A percentile compares a stretch with the other conserved stretches of the same genome.
Conservation (phyloP, 2,113 vertebrate species). For the Gymnarchus niloticus region DNA sequence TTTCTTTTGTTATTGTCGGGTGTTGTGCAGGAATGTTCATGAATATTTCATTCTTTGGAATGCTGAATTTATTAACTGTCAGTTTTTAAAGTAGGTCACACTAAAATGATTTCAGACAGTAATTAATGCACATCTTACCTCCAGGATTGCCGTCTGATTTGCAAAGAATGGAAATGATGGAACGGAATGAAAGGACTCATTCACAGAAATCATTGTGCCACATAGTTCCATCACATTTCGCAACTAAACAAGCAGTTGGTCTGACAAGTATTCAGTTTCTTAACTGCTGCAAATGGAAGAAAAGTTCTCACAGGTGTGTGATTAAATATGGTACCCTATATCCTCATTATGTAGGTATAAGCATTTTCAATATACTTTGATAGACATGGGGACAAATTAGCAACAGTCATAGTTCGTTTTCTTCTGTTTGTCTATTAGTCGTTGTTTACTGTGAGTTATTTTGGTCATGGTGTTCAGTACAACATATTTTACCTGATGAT, state of each 20-base stretch:
- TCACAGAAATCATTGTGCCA: background rate
- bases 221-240: background rate
- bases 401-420: background rate
- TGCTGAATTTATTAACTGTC: slow-evolving; percentile 16
- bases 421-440: background rate
- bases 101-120: slow-evolving; percentile 24
- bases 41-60: slow-evolving; percentile 24
- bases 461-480: background rate
- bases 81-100: slow-evolving; percentile 32
- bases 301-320: background rate
- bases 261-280: background rate
- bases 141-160: slow-evolving; percentile 17
- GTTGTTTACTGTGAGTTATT: background rate
- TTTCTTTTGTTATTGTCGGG: background rate
- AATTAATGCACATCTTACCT: slow-evolving; percentile 26
- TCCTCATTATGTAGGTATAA: background rate
- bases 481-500: background rate
- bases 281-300: background rate
- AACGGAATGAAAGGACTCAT: slow-evolving; percentile 15
- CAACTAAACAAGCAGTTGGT: slow-evolving; percentile 12
- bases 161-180: slow-evolving; percentile 3
- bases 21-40: slow-evolving; percentile 19
- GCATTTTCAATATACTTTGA: background rate
- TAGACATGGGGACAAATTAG: background rate
- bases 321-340: background rate